phyloP scores from a whole-genome alignment of 2,797 vertebrate genomes.

The Tokudaia tokunoshimensis region DNA sequence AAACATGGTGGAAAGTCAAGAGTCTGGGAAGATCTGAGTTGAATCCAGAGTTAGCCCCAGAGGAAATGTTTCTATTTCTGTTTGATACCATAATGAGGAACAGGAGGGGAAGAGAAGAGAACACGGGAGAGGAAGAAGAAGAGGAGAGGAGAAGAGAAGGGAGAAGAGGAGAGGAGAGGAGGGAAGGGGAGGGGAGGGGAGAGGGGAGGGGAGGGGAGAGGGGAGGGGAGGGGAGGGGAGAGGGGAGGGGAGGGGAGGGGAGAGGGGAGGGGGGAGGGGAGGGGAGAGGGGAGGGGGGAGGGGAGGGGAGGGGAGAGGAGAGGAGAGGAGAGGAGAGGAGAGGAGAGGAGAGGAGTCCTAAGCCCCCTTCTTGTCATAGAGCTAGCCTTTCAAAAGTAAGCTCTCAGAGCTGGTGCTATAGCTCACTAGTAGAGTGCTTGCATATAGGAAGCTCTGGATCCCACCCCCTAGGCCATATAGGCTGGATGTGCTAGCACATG shows the following conservation, averaged over 20 bases:
- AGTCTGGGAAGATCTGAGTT: background rate
- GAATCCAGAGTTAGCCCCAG: background rate
- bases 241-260: background rate
- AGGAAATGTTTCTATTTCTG: background rate
- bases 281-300: too few species aligned
- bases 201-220: too few species aligned
- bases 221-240: too few species aligned
- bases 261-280: too few species aligned
- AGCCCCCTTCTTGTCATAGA: background rate
- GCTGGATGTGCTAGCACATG: too few species aligned
- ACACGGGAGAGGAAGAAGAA: rapidly evolving
- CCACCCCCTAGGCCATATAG: background rate
- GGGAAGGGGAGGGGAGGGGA: too few species aligned
- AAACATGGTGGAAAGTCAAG: background rate
- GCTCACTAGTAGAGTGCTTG: background rate
- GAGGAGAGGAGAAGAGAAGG: background rate
- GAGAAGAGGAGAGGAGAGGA: too few species aligned
- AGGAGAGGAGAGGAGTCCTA: background rate
- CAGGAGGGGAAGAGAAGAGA: too few species aligned
- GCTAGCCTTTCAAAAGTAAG: background rate
- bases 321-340: too few species aligned
- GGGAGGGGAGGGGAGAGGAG: too few species aligned
- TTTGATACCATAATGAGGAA: constrained; percentile 1
- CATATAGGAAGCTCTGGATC: background rate
- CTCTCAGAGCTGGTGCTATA: background rate